Percentiles rank a stretch among this genome's conserved stretches.
Evolutionary conservation across 1,140 invertebrate genomes (phyloP).

Genomic region (Heliconius melpomene): DNA sequence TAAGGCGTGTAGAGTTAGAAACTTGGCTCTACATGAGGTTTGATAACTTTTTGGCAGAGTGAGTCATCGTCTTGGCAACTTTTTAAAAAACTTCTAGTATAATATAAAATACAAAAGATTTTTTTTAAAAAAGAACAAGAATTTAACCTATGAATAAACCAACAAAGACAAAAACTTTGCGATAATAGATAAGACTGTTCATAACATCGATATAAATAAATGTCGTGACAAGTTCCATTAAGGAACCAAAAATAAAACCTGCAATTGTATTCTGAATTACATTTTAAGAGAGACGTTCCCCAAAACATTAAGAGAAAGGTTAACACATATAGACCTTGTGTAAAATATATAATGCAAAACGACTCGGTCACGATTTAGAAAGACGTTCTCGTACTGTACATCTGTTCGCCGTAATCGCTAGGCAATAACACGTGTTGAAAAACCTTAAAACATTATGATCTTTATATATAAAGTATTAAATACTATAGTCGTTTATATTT

Average conservation of each 20-base stretch:
- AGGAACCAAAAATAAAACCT: neutral
- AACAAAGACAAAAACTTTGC: neutral
- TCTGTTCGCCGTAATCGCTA: slow-evolving; percentile 30
- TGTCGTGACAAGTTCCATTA: neutral
- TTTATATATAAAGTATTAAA: neutral
- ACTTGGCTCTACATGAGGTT: too few relatives aligned
- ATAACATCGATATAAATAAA: neutral
- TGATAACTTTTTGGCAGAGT: too few relatives aligned
- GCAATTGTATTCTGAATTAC: slow-evolving; percentile 7
- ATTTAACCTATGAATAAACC: neutral
- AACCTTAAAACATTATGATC: neutral
- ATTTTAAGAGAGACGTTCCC: slow-evolving; percentile 25
- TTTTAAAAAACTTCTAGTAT: too few relatives aligned
- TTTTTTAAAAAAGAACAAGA: too few relatives aligned
- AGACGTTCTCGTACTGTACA: slow-evolving; percentile 50
- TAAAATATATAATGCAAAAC: slow-evolving; percentile 48
- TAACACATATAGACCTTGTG: slow-evolving; percentile 43
- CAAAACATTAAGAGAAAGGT: slow-evolving; percentile 54
- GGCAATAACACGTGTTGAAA: slow-evolving; percentile 5
- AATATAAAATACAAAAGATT: too few relatives aligned
- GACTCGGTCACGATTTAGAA: slow-evolving; percentile 64
- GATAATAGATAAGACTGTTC: neutral
- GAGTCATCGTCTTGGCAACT: too few relatives aligned
- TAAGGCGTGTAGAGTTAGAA: too few relatives aligned
- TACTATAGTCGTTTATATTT: neutral